Base-by-base conservation (phyloP, 2,113 vertebrate species). In the Microtus richardsoni region DNA sequence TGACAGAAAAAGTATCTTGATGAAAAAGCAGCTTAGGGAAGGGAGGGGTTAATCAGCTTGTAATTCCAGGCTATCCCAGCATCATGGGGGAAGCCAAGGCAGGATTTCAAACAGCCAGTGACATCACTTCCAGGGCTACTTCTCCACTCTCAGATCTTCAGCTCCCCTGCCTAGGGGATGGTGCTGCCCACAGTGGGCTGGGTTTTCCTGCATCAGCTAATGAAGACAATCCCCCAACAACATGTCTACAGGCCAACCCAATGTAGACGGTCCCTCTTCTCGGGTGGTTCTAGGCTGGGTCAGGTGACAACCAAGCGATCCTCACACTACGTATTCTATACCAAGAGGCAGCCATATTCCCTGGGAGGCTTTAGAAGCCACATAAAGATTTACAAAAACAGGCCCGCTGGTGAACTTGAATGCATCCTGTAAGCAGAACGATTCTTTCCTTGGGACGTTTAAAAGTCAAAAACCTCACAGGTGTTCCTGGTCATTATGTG, bases 371-470 rank as follows among this genome's bases (percentile, higher is more conserved):
- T 82, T 41, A 49, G 92, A 39, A 54, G 8, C 36, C 47, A 24
- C 0, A 0, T 13, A 17, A 64, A 75, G 68, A 58, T 93, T 78
- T 89, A 85, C n/a, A 52, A 66, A 66, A 91, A 39, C n/a, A 64
- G 47, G 19, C 22, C 44, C 58, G 2, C 3, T 2, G 54, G 75
- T 26, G 58, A 71, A 62, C 88, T 52, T 96, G 21, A 47, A 73
- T 41, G 24, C 16, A 17, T 30, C 17, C 80, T 16, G 14, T 91
- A 93, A 92, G 54, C 79, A 39, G 17, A 89, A 49, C 4, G 22
- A 87, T 71, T 91, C 58, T 91, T 95, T 80, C 70, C 64, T 95
- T 2, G 36, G 77, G 54, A 82, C 13, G 33, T 75, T 83, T 60
- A 17, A 71, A 85, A 93, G 44, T 84, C 58, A 79, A 89, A 89